phyloP scores from a whole-genome alignment of 2,797 vertebrate species.

The Antrozous pallidus region DNA sequence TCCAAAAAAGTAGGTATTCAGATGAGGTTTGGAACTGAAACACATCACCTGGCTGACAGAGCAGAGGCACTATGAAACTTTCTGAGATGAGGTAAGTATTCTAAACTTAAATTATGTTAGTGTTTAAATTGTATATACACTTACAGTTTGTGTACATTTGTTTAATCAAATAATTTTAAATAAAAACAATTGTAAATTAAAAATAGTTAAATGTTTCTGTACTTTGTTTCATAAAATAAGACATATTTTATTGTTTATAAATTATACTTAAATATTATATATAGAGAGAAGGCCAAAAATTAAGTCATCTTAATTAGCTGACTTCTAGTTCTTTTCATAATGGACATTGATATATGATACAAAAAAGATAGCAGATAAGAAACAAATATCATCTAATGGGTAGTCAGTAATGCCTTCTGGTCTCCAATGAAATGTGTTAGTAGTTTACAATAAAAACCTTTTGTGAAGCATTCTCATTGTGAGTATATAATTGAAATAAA shows the following conservation, averaged over 20 bases:
- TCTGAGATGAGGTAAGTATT: not conserved
- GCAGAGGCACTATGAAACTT: not conserved
- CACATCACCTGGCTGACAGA: too few relatives aligned
- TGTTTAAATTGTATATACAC: not conserved
- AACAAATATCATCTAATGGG: not conserved
- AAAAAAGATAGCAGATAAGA: not conserved
- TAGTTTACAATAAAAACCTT: not conserved
- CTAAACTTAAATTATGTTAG: not conserved
- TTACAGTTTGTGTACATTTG: not conserved
- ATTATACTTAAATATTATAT: not conserved
- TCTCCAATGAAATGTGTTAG: not conserved
- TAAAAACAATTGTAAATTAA: not conserved
- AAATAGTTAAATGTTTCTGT: not conserved
- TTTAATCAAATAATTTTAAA: not conserved
- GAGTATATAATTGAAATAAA: conserved; percentile 25
- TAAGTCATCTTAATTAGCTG: not conserved
- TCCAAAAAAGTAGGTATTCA: not conserved
- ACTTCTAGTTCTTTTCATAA: not conserved
- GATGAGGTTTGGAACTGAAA: not conserved
- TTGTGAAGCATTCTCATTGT: not conserved
- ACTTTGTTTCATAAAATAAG: not conserved
- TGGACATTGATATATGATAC: not conserved
- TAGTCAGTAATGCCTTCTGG: not conserved
- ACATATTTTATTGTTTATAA: not conserved
- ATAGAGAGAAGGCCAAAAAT: not conserved